Evolutionary conservation across 1,140 invertebrate species (phyloP).

Genomic region (Panulirus ornatus): DNA sequence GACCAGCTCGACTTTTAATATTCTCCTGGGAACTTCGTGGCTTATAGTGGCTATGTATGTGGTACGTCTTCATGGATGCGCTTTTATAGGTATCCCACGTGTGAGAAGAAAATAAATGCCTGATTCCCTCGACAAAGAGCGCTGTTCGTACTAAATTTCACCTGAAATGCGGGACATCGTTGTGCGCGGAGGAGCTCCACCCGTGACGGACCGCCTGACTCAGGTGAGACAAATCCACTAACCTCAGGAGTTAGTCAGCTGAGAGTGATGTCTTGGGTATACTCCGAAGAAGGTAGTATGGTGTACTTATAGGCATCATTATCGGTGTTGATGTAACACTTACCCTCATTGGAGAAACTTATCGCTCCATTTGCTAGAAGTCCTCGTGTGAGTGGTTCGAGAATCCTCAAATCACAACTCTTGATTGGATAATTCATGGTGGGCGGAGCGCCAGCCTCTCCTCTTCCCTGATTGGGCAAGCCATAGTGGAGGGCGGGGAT

Average conservation of each 20-base stretch:
- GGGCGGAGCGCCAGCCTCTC: conserved; percentile 35
- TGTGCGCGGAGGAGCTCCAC: background rate
- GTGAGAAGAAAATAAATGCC: background rate
- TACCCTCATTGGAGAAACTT: conserved; percentile 71
- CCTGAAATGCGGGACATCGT: background rate
- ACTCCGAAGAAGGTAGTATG: conserved; percentile 40
- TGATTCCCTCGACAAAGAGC: background rate
- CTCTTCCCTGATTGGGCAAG: conserved; percentile 20
- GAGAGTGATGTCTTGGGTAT: conserved; percentile 37
- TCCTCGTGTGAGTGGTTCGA: conserved; percentile 56
- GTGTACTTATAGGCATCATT: conserved; percentile 55
- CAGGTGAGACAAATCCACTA: conserved; percentile 11
- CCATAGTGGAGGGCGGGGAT: conserved; percentile 40
- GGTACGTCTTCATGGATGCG: background rate
- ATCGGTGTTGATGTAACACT: conserved; percentile 68
- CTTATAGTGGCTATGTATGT: background rate
- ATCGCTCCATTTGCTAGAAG: conserved; percentile 52
- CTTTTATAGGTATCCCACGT: background rate
- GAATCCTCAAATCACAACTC: conserved; percentile 55
- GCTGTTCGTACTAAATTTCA: background rate
- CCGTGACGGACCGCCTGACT: no score
- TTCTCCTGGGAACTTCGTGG: background rate
- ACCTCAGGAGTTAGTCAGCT: conserved; percentile 37
- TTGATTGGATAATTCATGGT: conserved; percentile 65
- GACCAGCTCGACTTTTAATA: background rate